phyloP scores from a whole-genome alignment of 2,888 invertebrate genomes.

The Polia nebulosa region DNA sequence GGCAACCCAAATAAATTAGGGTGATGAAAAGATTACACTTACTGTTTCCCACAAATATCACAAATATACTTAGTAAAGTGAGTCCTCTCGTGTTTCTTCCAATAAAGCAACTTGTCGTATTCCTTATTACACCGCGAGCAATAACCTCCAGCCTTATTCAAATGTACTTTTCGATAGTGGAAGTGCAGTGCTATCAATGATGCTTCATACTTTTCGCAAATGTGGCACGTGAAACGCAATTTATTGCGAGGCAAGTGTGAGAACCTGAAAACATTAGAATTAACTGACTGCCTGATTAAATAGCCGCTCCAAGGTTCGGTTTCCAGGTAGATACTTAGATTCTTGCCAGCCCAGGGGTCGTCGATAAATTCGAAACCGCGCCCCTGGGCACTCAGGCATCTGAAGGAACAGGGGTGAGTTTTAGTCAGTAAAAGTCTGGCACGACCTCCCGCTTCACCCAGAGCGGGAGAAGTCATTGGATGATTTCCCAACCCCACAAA shows the following conservation, averaged over 20 bases:
- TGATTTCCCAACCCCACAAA: too few species aligned
- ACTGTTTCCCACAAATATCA: constrained; percentile 77
- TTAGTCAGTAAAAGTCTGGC: too few species aligned
- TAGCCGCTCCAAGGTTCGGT: too few species aligned
- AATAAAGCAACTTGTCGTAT: constrained; percentile 65
- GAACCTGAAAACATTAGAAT: constrained; percentile 65
- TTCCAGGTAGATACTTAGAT: too few species aligned
- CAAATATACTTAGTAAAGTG: constrained; percentile 72
- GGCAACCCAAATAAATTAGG: background rate
- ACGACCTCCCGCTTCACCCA: too few species aligned
- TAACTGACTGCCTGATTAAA: background rate
- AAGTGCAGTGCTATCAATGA: constrained; percentile 71
- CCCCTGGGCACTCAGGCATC: too few species aligned
- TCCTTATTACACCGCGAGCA: constrained; percentile 73
- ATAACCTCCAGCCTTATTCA: constrained; percentile 74
- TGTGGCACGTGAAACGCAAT: constrained; percentile 68
- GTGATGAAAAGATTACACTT: constrained; percentile 42
- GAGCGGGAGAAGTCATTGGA: too few species aligned
- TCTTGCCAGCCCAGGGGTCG: too few species aligned
- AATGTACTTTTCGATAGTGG: constrained; percentile 78
- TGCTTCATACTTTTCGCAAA: constrained; percentile 66
- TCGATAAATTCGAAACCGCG: too few species aligned
- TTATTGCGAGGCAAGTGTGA: constrained; percentile 63
- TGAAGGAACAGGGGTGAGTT: too few species aligned
- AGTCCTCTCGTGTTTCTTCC: constrained; percentile 71